Conservation (phyloP, 2,888 invertebrate genomes). For the Neria commutata region DNA sequence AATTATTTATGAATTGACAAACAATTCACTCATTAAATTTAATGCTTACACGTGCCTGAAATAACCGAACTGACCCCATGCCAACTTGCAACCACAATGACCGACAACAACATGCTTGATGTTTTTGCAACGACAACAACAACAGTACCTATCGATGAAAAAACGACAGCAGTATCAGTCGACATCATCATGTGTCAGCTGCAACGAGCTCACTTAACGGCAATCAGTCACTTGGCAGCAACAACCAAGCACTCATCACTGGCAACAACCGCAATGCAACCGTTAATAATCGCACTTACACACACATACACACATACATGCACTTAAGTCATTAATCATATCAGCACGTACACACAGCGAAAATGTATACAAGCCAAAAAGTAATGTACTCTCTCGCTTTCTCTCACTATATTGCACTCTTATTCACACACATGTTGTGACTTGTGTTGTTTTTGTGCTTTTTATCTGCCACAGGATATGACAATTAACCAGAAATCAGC, state of each 20-base stretch:
- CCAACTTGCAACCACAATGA: slow-evolving; percentile 34
- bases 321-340: not conserved
- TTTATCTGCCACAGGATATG: slow-evolving; percentile 62
- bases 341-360: too few species aligned
- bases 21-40: slow-evolving; percentile 23
- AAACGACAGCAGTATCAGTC: too few species aligned
- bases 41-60: too few species aligned
- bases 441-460: slow-evolving; percentile 7
- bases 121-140: not conserved
- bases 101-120: slow-evolving; percentile 35
- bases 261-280: not conserved
- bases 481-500: slow-evolving; percentile 63
- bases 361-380: too few species aligned
- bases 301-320: not conserved
- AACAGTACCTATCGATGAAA: not conserved
- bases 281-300: too few species aligned
- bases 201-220: too few species aligned
- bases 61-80: too few species aligned
- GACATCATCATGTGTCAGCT: too few species aligned
- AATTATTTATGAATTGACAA: slow-evolving; percentile 53
- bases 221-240: too few species aligned
- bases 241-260: not conserved
- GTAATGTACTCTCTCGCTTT: too few species aligned
- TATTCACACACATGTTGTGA: not conserved
- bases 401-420: too few species aligned